Evolutionary conservation across 2,113 vertebrate species (phyloP), one percentile per base, ranked within the genome.

Genomic region (Syngnathoides biaculeatus): DNA sequence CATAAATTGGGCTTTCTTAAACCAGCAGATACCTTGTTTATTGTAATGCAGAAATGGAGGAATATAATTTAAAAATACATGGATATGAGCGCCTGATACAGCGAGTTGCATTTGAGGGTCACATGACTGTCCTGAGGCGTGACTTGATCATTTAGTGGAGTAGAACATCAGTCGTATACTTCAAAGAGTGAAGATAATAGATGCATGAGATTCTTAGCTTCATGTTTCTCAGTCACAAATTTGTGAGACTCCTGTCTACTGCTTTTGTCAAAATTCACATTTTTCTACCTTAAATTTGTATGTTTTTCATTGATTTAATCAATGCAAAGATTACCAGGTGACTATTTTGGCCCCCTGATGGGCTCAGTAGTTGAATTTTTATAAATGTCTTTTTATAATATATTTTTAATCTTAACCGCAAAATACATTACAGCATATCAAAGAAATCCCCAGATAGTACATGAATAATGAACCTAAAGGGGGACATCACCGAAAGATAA

Each of bases 161-260:
- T n/a, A 26, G 8, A 52, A 68, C 27, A n/a, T 60, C 39, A 24
- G 64, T 15, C 11, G 0, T 70, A 64, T 65, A 15, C 39, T 5
- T 52, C 24, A 0, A 4, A 67, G 61, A 72, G 65, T 3, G 24
- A 65, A 78, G 55, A 52, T 48, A 58, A 63, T 59, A 67, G 73
- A 69, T 64, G 60, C 26, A 3, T 57, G 55, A 30, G 55, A 57
- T 57, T 27, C 6, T 57, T 27, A 15, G 8, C 5, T 27, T 73
- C 5, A 6, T 71, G 39, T 57, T 35, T 39, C 5, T 38, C 8
- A 56, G 42, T 15, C 3, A 42, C 67, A 42, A n/a, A 52, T 47
- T 1, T 64, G 38, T 63, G 19, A 14, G 6, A 20, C 27, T 40
- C 19, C 27, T 48, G 4, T 47, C 66, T 35, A 6, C 30, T 35